A percentile compares a stretch with the other conserved stretches of the same genome.
Conservation (phyloP, 2,888 invertebrate species). For the Drosophila kuntzei region DNA sequence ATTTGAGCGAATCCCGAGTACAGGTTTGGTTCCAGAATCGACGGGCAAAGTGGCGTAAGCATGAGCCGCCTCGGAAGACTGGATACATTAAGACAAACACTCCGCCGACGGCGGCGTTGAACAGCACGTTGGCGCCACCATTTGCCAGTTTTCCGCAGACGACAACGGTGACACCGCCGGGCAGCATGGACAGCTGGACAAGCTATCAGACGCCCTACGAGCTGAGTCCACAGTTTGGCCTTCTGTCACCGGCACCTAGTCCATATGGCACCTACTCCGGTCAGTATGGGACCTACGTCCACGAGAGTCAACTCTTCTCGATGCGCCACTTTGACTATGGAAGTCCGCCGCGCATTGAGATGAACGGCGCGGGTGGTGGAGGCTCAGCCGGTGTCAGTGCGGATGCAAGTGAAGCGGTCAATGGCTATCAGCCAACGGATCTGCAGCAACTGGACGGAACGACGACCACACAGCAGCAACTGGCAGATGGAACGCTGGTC, state of each 20-base stretch:
- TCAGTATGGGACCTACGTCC: slow-evolving; percentile 89
- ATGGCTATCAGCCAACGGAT: slow-evolving; percentile 71
- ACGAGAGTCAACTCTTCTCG: slow-evolving; percentile 91
- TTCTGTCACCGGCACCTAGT: slow-evolving; percentile 89
- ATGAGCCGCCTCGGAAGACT: slow-evolving; percentile 96
- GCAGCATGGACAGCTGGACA: slow-evolving; percentile 92
- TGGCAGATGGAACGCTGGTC: slow-evolving; percentile 64
- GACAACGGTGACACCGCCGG: slow-evolving; percentile 87
- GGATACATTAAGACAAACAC: slow-evolving; percentile 91
- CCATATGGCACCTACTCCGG: slow-evolving; percentile 89
- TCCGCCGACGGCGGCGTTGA: slow-evolving; percentile 86
- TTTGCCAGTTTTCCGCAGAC: slow-evolving; percentile 88
- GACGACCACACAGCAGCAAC: slow-evolving; percentile 50
- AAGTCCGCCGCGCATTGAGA: slow-evolving; percentile 84
- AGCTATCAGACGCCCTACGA: slow-evolving; percentile 91
- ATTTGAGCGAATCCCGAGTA: slow-evolving; percentile 92
- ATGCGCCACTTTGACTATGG: slow-evolving; percentile 87
- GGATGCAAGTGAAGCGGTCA: slow-evolving; percentile 86
- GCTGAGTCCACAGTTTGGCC: slow-evolving; percentile 90
- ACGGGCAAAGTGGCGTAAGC: slow-evolving; percentile 96
- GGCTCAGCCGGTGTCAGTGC: slow-evolving; percentile 84
- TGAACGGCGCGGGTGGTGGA: slow-evolving; percentile 76
- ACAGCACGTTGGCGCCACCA: slow-evolving; percentile 86
- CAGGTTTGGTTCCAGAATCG: slow-evolving; percentile 89
- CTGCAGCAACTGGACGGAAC: slow-evolving; percentile 60